These are phyloP conservation scores for Drosophila jambulina DNA, from an alignment of 1,140 invertebrate genomes.

Conservation along the genomic window DNA sequence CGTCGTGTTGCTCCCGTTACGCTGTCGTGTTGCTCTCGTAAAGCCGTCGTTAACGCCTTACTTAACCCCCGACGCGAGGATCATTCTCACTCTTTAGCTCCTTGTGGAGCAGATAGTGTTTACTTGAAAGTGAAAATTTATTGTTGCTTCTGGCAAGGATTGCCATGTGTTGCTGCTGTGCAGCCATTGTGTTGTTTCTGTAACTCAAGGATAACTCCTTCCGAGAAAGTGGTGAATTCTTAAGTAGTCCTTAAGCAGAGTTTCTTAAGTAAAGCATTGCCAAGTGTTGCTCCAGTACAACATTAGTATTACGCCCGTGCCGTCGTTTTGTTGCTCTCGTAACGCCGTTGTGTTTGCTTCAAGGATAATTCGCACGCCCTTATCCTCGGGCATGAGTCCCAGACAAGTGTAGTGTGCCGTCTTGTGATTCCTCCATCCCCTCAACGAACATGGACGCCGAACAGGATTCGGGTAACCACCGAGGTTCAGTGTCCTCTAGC, in stretches of 20 bases:
- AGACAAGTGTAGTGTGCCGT: slow-evolving; percentile 2
- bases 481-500: slow-evolving; percentile 80
- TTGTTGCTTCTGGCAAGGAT: background rate
- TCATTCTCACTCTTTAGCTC: background rate
- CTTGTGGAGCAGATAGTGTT: background rate
- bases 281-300: background rate
- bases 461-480: slow-evolving; percentile 65
- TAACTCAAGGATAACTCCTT: slow-evolving; percentile 6
- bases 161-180: background rate
- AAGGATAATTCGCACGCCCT: background rate
- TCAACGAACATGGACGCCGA: slow-evolving; percentile 50
- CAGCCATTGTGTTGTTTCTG: background rate
- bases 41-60: slow-evolving; percentile 22
- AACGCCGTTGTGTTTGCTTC: background rate
- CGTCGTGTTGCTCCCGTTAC: slow-evolving; percentile 28
- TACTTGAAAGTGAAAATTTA: background rate
- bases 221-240: slow-evolving; percentile 4
- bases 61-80: slow-evolving; percentile 24
- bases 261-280: background rate
- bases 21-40: slow-evolving; percentile 10
- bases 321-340: background rate
- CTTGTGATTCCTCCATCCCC: slow-evolving; percentile 7
- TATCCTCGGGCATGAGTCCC: slow-evolving; percentile 14
- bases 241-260: background rate
- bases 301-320: background rate